Percentiles rank a stretch among this genome's conserved stretches.
Conservation (phyloP, 2,797 vertebrate species). For the Gambusia yucatana region DNA sequence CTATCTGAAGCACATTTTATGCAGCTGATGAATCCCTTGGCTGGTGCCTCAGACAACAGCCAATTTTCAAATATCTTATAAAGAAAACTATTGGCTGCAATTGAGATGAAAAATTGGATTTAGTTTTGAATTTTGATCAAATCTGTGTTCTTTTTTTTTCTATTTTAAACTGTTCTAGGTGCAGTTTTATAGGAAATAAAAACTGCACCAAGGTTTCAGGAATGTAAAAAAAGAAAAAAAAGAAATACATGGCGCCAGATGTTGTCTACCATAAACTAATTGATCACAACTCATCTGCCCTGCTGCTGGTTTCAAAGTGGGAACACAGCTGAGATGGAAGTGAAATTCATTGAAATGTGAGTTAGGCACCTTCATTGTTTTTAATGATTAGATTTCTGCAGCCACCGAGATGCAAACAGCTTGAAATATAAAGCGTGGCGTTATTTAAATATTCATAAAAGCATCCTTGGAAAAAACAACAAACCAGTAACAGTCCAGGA, state of each 20-base stretch:
- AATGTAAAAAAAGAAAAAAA: constrained; percentile 2
- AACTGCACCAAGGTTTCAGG: not conserved
- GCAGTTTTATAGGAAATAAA: not conserved
- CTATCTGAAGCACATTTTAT: not conserved
- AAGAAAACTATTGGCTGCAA: not conserved
- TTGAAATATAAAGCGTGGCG: too few species aligned
- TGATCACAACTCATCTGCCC: not conserved
- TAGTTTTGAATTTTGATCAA: not conserved
- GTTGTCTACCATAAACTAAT: constrained; percentile 14
- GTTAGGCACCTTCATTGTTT: not conserved
- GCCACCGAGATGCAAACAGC: not conserved
- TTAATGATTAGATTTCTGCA: not conserved
- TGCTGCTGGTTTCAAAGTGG: not conserved
- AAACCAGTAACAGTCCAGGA: not conserved
- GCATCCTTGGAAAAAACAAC: not conserved
- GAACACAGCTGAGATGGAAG: not conserved
- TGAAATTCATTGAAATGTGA: not conserved
- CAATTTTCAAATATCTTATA: not conserved
- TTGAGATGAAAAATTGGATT: not conserved
- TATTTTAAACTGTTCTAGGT: not conserved
- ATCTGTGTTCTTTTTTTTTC: not conserved
- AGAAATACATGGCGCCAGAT: not conserved
- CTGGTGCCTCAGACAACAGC: not conserved
- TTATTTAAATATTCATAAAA: not conserved
- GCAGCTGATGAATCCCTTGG: not conserved